phyloP scores from a whole-genome alignment of 2,888 invertebrate species.

The Synergus laeviventris region DNA sequence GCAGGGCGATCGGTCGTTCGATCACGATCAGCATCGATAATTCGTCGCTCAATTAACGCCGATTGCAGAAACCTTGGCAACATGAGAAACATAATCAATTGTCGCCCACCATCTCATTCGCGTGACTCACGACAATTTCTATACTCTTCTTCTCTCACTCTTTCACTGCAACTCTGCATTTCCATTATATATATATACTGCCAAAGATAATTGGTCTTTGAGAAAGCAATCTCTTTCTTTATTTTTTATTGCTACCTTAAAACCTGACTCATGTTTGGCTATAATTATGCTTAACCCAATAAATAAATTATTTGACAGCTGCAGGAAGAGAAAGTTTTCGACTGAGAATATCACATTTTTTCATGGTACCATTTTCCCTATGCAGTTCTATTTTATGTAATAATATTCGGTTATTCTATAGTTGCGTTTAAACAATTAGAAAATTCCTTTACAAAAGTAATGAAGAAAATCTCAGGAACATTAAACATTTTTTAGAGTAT shows the following conservation, averaged over 20 bases:
- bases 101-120: constrained; percentile 30
- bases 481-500: not conserved
- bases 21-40: constrained; percentile 40
- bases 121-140: constrained; percentile 23
- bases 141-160: constrained; percentile 5
- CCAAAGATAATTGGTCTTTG: constrained; percentile 28
- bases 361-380: not conserved
- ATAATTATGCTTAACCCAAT: constrained; percentile 13
- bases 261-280: constrained; percentile 1
- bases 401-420: no score
- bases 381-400: not conserved
- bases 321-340: constrained; percentile 27
- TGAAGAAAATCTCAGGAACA: not conserved
- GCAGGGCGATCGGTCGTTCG: constrained; percentile 19
- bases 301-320: constrained; percentile 35
- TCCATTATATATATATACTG: constrained; percentile 24
- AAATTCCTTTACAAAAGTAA: no score
- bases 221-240: constrained; percentile 18
- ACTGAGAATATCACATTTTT: constrained; percentile 1
- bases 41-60: constrained; percentile 47
- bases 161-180: constrained; percentile 24
- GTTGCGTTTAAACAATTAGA: no score
- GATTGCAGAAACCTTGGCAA: constrained; percentile 22
- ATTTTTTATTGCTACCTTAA: constrained; percentile 1
- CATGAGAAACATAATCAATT: constrained; percentile 13